These are phyloP conservation scores for Nomada ruficornis DNA, from an alignment of 2,888 invertebrate genomes.

Conservation along the genomic window DNA sequence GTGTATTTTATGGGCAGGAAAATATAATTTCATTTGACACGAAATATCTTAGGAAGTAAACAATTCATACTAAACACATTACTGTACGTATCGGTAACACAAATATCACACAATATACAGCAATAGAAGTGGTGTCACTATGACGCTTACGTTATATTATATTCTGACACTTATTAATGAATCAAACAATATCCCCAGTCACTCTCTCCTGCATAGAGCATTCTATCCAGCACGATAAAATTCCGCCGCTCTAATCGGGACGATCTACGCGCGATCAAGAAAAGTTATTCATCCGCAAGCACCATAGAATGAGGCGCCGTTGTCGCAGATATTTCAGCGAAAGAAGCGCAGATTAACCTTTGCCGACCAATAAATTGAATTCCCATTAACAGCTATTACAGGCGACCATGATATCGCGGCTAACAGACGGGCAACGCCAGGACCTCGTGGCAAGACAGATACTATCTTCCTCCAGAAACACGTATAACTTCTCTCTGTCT, in stretches of 20 bases:
- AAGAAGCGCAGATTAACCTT: conserved; percentile 61
- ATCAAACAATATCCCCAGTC: background rate
- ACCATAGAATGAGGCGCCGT: conserved; percentile 50
- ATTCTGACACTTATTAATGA: background rate
- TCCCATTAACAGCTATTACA: conserved; percentile 65
- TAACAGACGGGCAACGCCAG: conserved; percentile 36
- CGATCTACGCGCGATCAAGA: conserved; percentile 33
- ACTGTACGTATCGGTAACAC: too few species aligned
- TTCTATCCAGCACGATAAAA: conserved; percentile 50
- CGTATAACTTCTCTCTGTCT: conserved; percentile 68
- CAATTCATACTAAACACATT: too few species aligned
- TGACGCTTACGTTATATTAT: too few species aligned
- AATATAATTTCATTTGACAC: too few species aligned
- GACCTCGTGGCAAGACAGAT: conserved; percentile 46
- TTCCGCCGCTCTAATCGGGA: conserved; percentile 34
- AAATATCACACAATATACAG: too few species aligned
- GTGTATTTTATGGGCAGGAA: too few species aligned
- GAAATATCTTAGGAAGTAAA: too few species aligned
- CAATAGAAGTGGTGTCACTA: too few species aligned
- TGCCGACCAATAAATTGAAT: conserved; percentile 65
- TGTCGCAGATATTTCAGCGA: conserved; percentile 66
- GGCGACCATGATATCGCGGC: conserved; percentile 13
- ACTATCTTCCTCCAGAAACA: conserved; percentile 60
- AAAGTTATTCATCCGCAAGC: conserved; percentile 23
- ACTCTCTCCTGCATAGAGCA: background rate